Evolutionary conservation across 2,797 vertebrate species (phyloP).

Genomic region (Phalloptychus januarius): DNA sequence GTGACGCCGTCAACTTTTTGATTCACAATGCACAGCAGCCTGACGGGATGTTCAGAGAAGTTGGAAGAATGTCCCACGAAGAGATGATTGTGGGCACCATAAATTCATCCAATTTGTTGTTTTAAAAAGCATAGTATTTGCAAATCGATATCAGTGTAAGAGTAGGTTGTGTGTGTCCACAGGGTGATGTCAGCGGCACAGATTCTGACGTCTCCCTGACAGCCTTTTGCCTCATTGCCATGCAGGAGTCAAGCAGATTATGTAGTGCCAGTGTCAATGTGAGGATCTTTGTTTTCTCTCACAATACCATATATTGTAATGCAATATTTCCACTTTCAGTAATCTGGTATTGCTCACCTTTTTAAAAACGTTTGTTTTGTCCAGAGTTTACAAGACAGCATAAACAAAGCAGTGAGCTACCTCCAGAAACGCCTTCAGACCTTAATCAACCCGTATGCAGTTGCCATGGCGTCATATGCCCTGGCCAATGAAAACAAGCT

Average conservation of each 20-base stretch:
- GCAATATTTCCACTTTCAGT: background rate
- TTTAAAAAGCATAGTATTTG: background rate
- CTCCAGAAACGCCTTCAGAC: conserved; percentile 68
- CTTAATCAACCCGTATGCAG: conserved; percentile 81
- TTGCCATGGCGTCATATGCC: conserved; percentile 85
- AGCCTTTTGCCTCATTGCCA: conserved; percentile 84
- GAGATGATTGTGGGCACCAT: conserved; percentile 47
- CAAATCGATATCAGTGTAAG: too few species aligned
- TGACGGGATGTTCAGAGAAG: conserved; percentile 53
- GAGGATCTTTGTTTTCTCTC: conserved; percentile 47
- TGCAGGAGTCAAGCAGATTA: conserved; percentile 75
- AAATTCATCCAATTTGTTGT: background rate
- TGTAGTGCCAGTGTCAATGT: conserved; percentile 76
- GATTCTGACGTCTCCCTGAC: conserved; percentile 83
- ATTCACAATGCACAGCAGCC: conserved; percentile 75
- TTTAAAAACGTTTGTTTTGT: background rate
- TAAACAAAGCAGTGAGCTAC: conserved; percentile 73
- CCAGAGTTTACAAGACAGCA: conserved; percentile 70
- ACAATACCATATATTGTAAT: background rate
- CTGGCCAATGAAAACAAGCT: conserved; percentile 74
- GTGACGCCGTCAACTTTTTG: conserved; percentile 84
- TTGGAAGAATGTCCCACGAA: background rate
- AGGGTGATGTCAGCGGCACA: conserved; percentile 62
- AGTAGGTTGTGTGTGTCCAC: conserved; percentile 1
- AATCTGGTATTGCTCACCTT: too few species aligned